Evolutionary conservation across 2,888 invertebrate species (phyloP).

Genomic region (Drosophila greeni): DNA sequence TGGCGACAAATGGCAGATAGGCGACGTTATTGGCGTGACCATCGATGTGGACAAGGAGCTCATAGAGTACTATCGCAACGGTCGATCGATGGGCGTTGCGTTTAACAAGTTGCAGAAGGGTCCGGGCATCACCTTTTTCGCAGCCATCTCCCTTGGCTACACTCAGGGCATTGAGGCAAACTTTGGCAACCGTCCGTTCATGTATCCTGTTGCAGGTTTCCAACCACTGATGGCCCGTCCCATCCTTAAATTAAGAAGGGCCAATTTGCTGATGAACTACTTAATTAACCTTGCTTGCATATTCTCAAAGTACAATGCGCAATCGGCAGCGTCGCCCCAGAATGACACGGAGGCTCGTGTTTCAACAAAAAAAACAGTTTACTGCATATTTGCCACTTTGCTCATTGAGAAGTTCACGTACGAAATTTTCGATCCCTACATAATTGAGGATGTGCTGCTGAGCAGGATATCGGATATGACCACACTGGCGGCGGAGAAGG

Average conservation of each 20-base stretch:
- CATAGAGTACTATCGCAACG: slow-evolving; percentile 86
- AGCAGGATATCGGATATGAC: slow-evolving; percentile 77
- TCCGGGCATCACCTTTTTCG: slow-evolving; percentile 87
- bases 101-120: slow-evolving; percentile 86
- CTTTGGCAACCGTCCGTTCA: slow-evolving; percentile 85
- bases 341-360: slow-evolving; percentile 45
- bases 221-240: slow-evolving; percentile 83
- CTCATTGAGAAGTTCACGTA: slow-evolving; percentile 83
- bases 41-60: slow-evolving; percentile 86
- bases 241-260: slow-evolving; percentile 65
- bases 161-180: slow-evolving; percentile 88
- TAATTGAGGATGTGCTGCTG: slow-evolving; percentile 85
- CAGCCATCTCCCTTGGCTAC: slow-evolving; percentile 88
- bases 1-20: slow-evolving; percentile 89
- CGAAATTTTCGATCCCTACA: slow-evolving; percentile 83
- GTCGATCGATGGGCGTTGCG: slow-evolving; percentile 86
- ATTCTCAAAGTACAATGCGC: slow-evolving; percentile 70
- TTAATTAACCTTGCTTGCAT: slow-evolving; percentile 75
- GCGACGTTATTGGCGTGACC: slow-evolving; percentile 88
- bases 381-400: slow-evolving; percentile 80
- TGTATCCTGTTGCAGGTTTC: slow-evolving; percentile 84
- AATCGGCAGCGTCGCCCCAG: slow-evolving; percentile 7
- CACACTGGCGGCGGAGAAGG: slow-evolving; percentile 60
- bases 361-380: slow-evolving; percentile 80
- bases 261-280: slow-evolving; percentile 74